Percentiles rank a stretch among this genome's conserved stretches.
Evolutionary conservation across 1,140 invertebrate species (phyloP).

Genomic region (Trialeurodes vaporariorum): DNA sequence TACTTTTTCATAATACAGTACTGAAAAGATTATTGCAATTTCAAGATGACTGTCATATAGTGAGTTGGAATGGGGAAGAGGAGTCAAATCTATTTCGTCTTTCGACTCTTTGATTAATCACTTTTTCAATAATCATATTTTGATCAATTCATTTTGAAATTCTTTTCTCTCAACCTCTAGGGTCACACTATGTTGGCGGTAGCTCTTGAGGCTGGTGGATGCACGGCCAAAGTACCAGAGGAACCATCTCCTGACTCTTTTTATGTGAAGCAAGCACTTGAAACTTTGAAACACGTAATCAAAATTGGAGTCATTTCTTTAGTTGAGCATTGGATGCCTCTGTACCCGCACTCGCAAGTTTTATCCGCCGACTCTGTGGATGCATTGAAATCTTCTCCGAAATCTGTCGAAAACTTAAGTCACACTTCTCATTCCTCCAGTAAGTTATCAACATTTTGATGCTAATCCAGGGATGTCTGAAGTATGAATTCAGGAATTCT

Average conservation of each 20-base stretch:
- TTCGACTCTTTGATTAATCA: too few relatives aligned
- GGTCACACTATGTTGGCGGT: slow-evolving; percentile 45
- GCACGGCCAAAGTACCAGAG: slow-evolving; percentile 35
- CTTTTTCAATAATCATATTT: too few relatives aligned
- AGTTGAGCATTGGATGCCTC: slow-evolving; percentile 41
- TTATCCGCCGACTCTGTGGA: neutral
- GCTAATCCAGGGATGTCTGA: too few relatives aligned
- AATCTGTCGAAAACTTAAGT: neutral
- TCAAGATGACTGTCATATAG: too few relatives aligned
- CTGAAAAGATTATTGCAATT: too few relatives aligned
- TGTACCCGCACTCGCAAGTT: too few relatives aligned
- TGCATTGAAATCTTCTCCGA: neutral
- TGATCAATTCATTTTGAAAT: neutral
- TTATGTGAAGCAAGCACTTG: slow-evolving; percentile 56
- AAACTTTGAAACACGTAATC: slow-evolving; percentile 50
- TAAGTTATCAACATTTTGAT: neutral
- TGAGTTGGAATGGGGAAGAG: too few relatives aligned
- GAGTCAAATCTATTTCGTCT: too few relatives aligned
- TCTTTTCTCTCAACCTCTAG: slow-evolving; percentile 12
- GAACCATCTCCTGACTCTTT: slow-evolving; percentile 43
- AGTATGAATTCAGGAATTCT: too few relatives aligned
- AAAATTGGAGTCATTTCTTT: slow-evolving; percentile 48
- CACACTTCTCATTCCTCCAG: neutral
- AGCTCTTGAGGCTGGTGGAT: slow-evolving; percentile 55
- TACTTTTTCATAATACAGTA: too few relatives aligned